Base-by-base conservation (phyloP, 2,888 invertebrate genomes). In the Drosophila ezoana region DNA sequence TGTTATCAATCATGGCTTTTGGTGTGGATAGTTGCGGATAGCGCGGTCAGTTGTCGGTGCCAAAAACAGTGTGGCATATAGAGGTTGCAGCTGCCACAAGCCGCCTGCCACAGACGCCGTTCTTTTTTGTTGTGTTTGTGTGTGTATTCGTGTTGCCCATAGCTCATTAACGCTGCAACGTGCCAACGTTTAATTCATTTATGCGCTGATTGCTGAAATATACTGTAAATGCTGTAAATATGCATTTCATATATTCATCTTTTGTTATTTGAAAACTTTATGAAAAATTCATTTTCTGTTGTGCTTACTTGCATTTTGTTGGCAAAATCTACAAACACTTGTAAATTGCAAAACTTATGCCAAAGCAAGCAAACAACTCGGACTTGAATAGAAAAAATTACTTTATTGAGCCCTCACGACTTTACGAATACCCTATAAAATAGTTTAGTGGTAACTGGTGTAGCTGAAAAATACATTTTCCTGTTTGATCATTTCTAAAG, bases 1-100 rank as follows among this genome's bases (percentile, higher is more conserved):
- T 87, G 82, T 89, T 85, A 85, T 85, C 85, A 89, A 85, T 85
- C 89, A 85, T 79, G 85, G 87, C 68, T 87, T 84, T 77, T 73
- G 87, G 79, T 81, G 79, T 84, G 87, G 75, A 87, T 85, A 87
- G 85, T 69, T 89, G 87, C 58, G 89, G 89, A 85, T 79, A 79
- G 65, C 65, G 82, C 53, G 89, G 89, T 89, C 81, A 79, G 77
- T 72, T 69, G 72, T 66, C 43, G 75, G 69, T 49, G 48, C 75
- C 71, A 71, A 68, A 77, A 69, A 79, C 38, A 68, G 33, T 44
- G 73, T 81, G 70, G 77, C 87, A 80, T 68, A 61, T 52, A 68
- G 53, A 58, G 57, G 69, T 41, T 59, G 62, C 75, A 67, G 48
- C 74, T 63, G 63, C 73, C 73, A 51, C 54, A 40, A 43, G 41